Evolutionary conservation across 2,797 vertebrate genomes (phyloP).

Genomic region (Lindbergichthys nudifrons): DNA sequence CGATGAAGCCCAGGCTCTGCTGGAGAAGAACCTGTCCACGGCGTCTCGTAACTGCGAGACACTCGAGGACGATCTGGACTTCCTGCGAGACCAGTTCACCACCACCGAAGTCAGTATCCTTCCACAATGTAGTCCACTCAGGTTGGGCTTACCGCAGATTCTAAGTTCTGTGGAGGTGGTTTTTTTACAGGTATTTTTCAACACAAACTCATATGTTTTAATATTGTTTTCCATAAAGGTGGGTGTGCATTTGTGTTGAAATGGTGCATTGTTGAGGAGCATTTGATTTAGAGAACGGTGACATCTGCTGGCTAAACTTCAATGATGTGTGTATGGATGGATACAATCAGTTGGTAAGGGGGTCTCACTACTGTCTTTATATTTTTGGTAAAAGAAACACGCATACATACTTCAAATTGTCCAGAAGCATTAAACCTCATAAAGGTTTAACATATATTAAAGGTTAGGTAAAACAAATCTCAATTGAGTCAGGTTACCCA

Average conservation of each 20-base stretch:
- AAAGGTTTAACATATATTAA: too few relatives aligned
- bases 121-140: slow-evolving; percentile 6
- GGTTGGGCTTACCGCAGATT: not conserved
- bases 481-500: not conserved
- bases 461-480: too few relatives aligned
- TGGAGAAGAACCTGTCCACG: slow-evolving; percentile 96
- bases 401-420: too few relatives aligned
- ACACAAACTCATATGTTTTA: not conserved
- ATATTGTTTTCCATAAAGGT: not conserved
- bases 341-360: too few relatives aligned
- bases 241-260: not conserved
- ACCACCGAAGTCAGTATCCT: slow-evolving; percentile 99
- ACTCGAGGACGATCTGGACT: slow-evolving; percentile 96
- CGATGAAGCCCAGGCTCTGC: slow-evolving; percentile 93
- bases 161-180: not conserved
- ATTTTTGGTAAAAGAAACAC: too few relatives aligned
- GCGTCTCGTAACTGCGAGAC: slow-evolving; percentile 95
- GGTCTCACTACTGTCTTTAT: too few relatives aligned
- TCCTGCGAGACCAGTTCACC: slow-evolving; percentile 98
- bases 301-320: not conserved
- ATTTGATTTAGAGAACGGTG: not conserved
- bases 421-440: too few relatives aligned
- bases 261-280: not conserved
- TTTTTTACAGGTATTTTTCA: not conserved
- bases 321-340: not conserved